Evolutionary conservation across 2,113 vertebrate genomes (phyloP), one percentile per base, ranked within the genome.

Genomic region (Coreoperca whiteheadi): DNA sequence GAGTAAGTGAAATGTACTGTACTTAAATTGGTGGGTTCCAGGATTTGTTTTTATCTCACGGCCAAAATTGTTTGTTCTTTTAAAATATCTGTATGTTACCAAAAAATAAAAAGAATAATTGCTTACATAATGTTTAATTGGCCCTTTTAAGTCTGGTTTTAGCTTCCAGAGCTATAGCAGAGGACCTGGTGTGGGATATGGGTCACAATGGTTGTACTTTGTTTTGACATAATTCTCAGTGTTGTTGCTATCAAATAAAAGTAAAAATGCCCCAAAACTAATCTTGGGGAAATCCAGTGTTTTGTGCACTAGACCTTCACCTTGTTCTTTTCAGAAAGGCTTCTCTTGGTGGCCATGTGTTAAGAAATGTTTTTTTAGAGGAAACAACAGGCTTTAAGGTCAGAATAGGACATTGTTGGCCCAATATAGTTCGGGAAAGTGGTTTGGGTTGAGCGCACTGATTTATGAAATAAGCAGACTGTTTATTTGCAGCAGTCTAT

Each of bases 1-100:
- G 69, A 83, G 56, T 68, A 57, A 75, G 74, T 74, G 77, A 88
- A 88, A 84, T 79, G 74, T 20, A 32, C 83, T 37, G 51, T 12
- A 74, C 53, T 83, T 79, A 74, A 59, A 83, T 64, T 57, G 48
- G 57, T 30, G 56, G 73, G 8, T 59, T 67, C 37, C 60, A 50
- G 86, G 43, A 76, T 85, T 89, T 67, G 69, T 23, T 87, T 67
- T 73, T 7, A 51, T 67, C 14, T 61, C 11, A 51, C 48, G 25
- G 50, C 4, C 41, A 56, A 0, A 48, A 65, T 65, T 56, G 32
- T 51, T 79, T 83, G 2, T 56, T 71, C 14, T 50, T 21, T 51
- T 34, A 32, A 81, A n/a, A 61, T 81, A 79, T 84, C 57, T 86
- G n/a, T 68, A 79, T 72, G 4, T 60, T 43, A 53, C 30, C 3